Evolutionary conservation across 2,113 vertebrate genomes (phyloP), one percentile per base, ranked within the genome.

Genomic region (Cochlearius cochlearius): DNA sequence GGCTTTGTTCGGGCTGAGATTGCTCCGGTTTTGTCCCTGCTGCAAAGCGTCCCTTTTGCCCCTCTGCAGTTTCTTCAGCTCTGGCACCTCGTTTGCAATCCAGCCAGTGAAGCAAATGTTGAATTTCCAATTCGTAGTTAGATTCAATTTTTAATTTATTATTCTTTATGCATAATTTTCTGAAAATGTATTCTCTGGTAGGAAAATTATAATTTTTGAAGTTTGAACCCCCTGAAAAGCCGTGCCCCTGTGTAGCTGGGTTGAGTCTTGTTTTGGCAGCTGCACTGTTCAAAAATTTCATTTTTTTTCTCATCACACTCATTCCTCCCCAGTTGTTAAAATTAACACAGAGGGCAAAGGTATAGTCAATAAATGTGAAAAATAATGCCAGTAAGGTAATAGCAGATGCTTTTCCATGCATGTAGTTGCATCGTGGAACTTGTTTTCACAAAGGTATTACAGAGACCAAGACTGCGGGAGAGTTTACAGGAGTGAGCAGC

Each of bases 271-370:
- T 20, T 69, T 62, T 55, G 50, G 52, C 29, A 81, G 59, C 56
- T 74, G 14, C 18, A 2, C 36, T 77, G 17, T 27, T 82, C 52
- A 62, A 30, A 72, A 13, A 6, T 67, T 66, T 66, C 13, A 7
- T 47, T 43, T 67, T 59, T 59, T 41, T 32, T 49, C 27, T 81
- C 56, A 7, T 18, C 6, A 0, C 36, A 45, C 62, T 85, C 29
- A 12, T 72, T 91, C 38, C 43, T 94, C 92, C 69, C 39, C 47
- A 75, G 78, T 80, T 89, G 68, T 66, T 94, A 69, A 66, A 62
- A 53, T 58, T 60, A 87, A 69, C 36, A 39, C 17, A 58, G 73
- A 64, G 62, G 32, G 11, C 47, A 55, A 68, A 82, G 25, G 19
- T 18, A 7, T 43, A 41, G 71, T 56, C 77, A 78, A 47, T 81